A percentile compares a stretch with the other conserved stretches of the same genome.
These are phyloP conservation scores for Ctenopoma multispine DNA, from an alignment of 2,797 vertebrate genomes.

Conservation along the genomic window DNA sequence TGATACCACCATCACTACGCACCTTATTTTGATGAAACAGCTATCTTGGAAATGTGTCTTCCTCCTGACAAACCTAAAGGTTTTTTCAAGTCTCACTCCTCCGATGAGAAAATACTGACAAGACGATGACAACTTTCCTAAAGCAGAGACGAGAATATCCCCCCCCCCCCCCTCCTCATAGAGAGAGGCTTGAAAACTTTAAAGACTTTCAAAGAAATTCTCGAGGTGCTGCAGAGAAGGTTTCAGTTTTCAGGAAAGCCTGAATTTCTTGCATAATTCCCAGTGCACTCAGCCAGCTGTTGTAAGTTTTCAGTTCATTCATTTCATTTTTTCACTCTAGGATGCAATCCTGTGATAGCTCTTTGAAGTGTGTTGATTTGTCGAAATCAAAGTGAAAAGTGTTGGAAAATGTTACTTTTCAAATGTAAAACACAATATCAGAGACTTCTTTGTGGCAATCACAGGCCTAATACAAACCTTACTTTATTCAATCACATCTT, in stretches of 20 bases:
- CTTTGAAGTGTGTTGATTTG: constrained; percentile 45
- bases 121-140: constrained; percentile 53
- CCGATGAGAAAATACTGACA: constrained; percentile 54
- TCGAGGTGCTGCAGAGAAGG: constrained; percentile 32
- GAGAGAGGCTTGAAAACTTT: constrained; percentile 33
- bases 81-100: constrained; percentile 34
- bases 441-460: constrained; percentile 16
- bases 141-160: constrained; percentile 38
- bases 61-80: constrained; percentile 14
- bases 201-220: constrained; percentile 51
- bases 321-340: constrained; percentile 19
- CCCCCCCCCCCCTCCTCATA: constrained; percentile 25
- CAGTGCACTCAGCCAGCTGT: constrained; percentile 34
- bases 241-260: constrained; percentile 48
- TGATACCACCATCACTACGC: constrained; percentile 62
- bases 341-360: constrained; percentile 16
- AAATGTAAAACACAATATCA: constrained; percentile 36
- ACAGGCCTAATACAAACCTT: constrained; percentile 16
- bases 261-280: constrained; percentile 44
- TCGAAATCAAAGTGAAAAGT: constrained; percentile 26
- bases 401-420: constrained; percentile 26
- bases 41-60: constrained; percentile 57
- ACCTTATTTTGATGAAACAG: constrained; percentile 67
- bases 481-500: constrained; percentile 25
- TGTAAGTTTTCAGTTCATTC: constrained; percentile 40